Base-by-base conservation (phyloP, 2,113 vertebrate genomes). In the Merops nubicus region DNA sequence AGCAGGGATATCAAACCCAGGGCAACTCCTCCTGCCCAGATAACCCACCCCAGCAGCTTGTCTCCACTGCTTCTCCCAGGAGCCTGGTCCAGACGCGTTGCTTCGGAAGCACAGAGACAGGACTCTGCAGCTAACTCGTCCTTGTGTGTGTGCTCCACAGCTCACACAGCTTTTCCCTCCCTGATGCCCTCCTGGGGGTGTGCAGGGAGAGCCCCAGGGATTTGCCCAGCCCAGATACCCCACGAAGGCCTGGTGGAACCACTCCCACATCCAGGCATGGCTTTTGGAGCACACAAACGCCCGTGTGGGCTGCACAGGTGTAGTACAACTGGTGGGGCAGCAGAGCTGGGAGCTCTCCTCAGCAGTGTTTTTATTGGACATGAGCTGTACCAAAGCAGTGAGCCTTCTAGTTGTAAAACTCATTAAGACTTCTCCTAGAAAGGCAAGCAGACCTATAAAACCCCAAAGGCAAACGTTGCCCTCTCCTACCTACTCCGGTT, bases 51-150 rank as follows among this genome's bases (percentile, higher is more conserved):
- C 4, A 17, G 36, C 0, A 50, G 22, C 42, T 56, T 1, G 4
- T 43, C 20, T 45, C 45, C 33, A 13, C 23, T 3, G 16, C 33
- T 47, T 9, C 63, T 69, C 47, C 68, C 31, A 26, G 34, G 10
- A 48, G 16, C 17, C 11, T 0, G 0, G 13, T 14, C 56, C 54
- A 42, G 56, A 43, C 3, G 0, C 0, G 1, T 7, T 42, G 34
- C 8, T 56, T 28, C 7, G 26, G n/a, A 29, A 38, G 65, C 48
- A 17, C 1, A 6, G 45, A 31, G 75, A 22, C 0, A 1, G 56
- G 28, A 8, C 53, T 50, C 60, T 7, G 9, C 53, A 25, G 26
- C 17, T 60, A 42, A 17, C 28, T 5, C 5, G 13, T 15, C 60
- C 48, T 36, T 42, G 23, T 8, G 34, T 1, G 1, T 2, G 5